Conservation (phyloP, 2,888 invertebrate genomes). For the Nymphalis urticae region DNA sequence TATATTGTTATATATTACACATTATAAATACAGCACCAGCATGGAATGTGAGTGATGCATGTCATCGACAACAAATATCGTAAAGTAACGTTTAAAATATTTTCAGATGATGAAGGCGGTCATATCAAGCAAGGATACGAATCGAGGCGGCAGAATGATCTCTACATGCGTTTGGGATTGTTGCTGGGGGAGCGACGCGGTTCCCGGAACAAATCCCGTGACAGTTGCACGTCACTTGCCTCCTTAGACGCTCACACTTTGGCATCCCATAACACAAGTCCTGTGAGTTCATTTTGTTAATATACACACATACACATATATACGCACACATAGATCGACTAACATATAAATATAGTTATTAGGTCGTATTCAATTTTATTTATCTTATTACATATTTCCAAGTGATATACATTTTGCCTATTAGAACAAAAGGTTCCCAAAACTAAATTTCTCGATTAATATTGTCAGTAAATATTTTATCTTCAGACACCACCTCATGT, state of each 20-base stretch:
- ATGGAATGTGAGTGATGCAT: conserved; percentile 36
- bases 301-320: not conserved
- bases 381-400: too few relatives aligned
- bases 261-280: conserved; percentile 91
- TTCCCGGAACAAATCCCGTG: conserved; percentile 70
- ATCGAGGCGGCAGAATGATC: conserved; percentile 84
- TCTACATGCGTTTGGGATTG: conserved; percentile 91
- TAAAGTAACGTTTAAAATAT: conserved; percentile 18
- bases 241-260: conserved; percentile 85
- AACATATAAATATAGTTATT: not conserved
- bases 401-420: too few relatives aligned
- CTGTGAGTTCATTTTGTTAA: conserved; percentile 67
- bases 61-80: not conserved
- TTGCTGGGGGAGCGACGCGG: conserved; percentile 87
- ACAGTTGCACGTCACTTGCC: conserved; percentile 79
- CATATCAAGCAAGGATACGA: conserved; percentile 83
- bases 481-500: too few relatives aligned
- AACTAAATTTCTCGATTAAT: too few relatives aligned
- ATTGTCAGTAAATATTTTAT: too few relatives aligned
- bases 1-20: not conserved
- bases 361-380: too few relatives aligned
- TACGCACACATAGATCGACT: not conserved
- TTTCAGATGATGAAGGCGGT: conserved; percentile 87
- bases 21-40: conserved; percentile 25
- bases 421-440: too few relatives aligned